Evolutionary conservation across 1,140 invertebrate species (phyloP).

Genomic region (Anthonomus grandis): DNA sequence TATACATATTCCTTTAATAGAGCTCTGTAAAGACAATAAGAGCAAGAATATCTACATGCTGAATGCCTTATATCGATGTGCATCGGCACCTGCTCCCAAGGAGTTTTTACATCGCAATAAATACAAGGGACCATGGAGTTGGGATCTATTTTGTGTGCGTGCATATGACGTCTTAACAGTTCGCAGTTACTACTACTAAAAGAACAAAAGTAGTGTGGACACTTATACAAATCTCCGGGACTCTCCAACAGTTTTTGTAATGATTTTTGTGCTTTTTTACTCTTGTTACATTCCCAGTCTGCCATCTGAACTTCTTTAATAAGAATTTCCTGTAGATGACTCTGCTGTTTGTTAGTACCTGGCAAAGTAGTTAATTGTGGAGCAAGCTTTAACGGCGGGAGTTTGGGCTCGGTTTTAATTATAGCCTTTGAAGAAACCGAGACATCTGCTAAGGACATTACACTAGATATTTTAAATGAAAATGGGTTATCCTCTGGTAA

Average conservation of each 20-base stretch:
- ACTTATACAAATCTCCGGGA: conserved; percentile 53
- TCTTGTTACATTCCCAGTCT: conserved; percentile 16
- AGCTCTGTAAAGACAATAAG: conserved; percentile 59
- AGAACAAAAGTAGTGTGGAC: conserved; percentile 54
- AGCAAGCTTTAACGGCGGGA: conserved; percentile 1
- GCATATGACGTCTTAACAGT: conserved; percentile 50
- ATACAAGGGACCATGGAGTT: conserved; percentile 36
- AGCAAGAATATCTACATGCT: conserved; percentile 55
- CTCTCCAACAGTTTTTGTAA: conserved; percentile 29
- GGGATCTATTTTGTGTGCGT: conserved; percentile 40
- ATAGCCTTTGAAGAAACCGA: conserved; percentile 8
- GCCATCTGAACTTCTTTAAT: conserved; percentile 30
- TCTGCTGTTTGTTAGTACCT: conserved; percentile 4
- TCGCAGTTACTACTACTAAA: conserved; percentile 49
- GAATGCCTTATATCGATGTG: conserved; percentile 50
- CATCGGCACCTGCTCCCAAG: conserved; percentile 28
- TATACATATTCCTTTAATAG: conserved; percentile 52
- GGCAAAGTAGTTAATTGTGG: conserved; percentile 19
- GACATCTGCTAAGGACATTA: conserved; percentile 39
- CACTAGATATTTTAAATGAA: conserved; percentile 35
- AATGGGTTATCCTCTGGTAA: conserved; percentile 35
- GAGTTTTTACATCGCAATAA: conserved; percentile 42
- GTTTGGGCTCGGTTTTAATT: not conserved
- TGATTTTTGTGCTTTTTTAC: conserved; percentile 29
- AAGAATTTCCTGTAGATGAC: conserved; percentile 14